Evolutionary conservation across 1,140 invertebrate genomes (phyloP).

Genomic region (Rhysida immarginata): DNA sequence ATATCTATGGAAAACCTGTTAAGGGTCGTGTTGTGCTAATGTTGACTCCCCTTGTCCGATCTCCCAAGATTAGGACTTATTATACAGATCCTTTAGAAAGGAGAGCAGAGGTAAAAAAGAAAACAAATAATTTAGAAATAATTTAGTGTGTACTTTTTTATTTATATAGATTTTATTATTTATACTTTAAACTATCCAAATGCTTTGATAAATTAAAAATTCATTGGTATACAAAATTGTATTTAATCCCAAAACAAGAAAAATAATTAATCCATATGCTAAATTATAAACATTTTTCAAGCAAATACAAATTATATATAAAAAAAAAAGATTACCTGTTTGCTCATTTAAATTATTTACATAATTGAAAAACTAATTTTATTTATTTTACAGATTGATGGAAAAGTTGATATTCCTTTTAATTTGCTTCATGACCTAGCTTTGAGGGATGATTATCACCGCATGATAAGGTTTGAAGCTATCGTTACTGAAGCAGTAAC

Average conservation of each 20-base stretch:
- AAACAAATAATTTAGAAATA: not conserved
- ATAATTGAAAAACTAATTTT: constrained; percentile 32
- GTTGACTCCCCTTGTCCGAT: constrained; percentile 17
- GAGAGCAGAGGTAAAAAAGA: not conserved
- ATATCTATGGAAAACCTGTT: constrained; percentile 56
- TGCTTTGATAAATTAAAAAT: too few relatives aligned
- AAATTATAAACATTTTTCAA: too few relatives aligned
- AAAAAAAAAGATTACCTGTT: too few relatives aligned
- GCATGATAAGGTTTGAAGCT: constrained; percentile 58
- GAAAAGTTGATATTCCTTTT: constrained; percentile 55
- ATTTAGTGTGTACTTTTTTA: not conserved
- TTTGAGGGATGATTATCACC: constrained; percentile 53
- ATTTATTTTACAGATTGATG: constrained; percentile 44
- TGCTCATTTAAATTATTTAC: too few relatives aligned
- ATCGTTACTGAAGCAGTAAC: constrained; percentile 64
- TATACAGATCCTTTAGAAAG: constrained; percentile 16
- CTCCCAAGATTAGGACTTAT: constrained; percentile 5
- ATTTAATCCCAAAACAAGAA: too few relatives aligned
- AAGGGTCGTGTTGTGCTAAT: constrained; percentile 35
- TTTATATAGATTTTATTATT: constrained; percentile 10
- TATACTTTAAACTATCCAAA: too few relatives aligned
- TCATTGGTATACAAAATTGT: too few relatives aligned
- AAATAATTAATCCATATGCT: too few relatives aligned
- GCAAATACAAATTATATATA: too few relatives aligned
- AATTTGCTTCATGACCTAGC: constrained; percentile 48